phyloP scores from a whole-genome alignment of 2,113 vertebrate species.

The Pholis gunnellus region DNA sequence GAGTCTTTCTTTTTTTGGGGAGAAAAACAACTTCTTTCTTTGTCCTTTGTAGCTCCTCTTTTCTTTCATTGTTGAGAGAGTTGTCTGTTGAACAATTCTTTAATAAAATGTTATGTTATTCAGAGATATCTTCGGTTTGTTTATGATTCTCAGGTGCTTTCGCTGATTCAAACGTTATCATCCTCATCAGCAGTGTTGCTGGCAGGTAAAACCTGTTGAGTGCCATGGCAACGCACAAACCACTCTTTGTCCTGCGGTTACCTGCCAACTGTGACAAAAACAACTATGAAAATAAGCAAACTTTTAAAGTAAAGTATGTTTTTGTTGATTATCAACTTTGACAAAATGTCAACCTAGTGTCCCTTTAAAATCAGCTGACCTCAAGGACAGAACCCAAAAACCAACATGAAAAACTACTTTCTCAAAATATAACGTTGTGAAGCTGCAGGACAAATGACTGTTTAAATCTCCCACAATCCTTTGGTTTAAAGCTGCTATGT shows the following conservation, averaged over 20 bases:
- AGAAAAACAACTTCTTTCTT: slow-evolving; percentile 85
- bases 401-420: background rate
- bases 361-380: background rate
- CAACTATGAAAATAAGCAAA: background rate
- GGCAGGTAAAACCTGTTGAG: background rate
- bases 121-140: slow-evolving; percentile 85
- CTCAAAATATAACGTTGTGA: background rate
- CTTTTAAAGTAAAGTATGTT: background rate
- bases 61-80: slow-evolving; percentile 92
- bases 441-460: background rate
- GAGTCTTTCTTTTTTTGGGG: slow-evolving; percentile 77
- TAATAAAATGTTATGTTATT: slow-evolving; percentile 99
- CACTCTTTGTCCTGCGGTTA: background rate
- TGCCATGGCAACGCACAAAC: slow-evolving; percentile 23
- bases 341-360: background rate
- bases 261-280: background rate
- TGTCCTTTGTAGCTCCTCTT: slow-evolving; percentile 95
- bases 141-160: slow-evolving; percentile 10
- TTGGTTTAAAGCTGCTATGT: background rate
- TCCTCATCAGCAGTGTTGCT: background rate
- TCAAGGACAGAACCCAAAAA: background rate
- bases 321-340: background rate
- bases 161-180: background rate
- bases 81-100: slow-evolving; percentile 96
- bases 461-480: background rate